Evolutionary conservation across 1,140 invertebrate genomes (phyloP).

Genomic region (Heliconius congener): DNA sequence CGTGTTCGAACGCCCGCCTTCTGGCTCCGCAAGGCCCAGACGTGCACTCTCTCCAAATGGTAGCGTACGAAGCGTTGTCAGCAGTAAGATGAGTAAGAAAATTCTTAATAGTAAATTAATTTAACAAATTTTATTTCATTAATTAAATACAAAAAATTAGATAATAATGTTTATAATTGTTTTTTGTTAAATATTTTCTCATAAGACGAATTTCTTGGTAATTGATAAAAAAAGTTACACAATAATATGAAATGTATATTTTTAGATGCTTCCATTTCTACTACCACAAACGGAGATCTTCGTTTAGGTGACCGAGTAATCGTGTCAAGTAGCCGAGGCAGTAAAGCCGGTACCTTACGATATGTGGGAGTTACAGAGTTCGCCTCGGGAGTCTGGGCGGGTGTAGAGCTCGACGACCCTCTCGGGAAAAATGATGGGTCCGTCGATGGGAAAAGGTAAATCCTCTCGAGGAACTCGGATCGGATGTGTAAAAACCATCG

Average conservation of each 20-base stretch:
- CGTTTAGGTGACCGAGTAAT: conserved; percentile 95
- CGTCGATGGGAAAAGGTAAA: conserved; percentile 91
- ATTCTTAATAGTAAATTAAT: background rate
- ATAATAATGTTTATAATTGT: background rate
- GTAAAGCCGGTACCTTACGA: conserved; percentile 92
- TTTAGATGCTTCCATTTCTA: conserved; percentile 85
- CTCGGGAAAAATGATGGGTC: conserved; percentile 98
- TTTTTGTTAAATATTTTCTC: background rate
- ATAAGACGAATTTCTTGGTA: background rate
- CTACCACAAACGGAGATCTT: conserved; percentile 83
- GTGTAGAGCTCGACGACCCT: conserved; percentile 96
- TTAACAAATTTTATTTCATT: background rate
- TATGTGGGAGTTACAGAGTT: conserved; percentile 94
- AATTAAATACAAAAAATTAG: background rate
- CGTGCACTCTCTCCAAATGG: conserved; percentile 77
- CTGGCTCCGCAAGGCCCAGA: conserved; percentile 61
- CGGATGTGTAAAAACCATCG: background rate
- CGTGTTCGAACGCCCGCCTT: conserved; percentile 71
- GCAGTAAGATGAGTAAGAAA: conserved; percentile 78
- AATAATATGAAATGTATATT: background rate
- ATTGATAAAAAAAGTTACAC: background rate
- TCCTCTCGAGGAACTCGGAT: background rate
- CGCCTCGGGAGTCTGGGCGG: conserved; percentile 95
- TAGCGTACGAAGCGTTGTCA: conserved; percentile 77
- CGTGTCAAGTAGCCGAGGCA: conserved; percentile 90